Percentiles rank a stretch among this genome's conserved stretches.
Evolutionary conservation across 2,797 vertebrate species (phyloP).

Genomic region (Discoglossus pictus): DNA sequence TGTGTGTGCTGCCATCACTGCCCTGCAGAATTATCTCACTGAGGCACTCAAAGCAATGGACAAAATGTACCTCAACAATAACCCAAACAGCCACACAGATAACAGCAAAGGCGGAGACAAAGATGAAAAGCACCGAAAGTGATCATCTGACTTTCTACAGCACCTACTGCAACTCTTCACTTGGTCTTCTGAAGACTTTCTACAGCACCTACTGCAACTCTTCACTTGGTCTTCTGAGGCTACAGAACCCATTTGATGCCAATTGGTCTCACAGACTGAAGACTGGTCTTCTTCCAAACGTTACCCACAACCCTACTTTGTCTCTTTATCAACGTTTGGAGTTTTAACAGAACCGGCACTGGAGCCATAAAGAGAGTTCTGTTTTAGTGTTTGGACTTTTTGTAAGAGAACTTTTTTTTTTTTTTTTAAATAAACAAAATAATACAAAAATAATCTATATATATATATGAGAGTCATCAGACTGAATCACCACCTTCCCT

Average conservation of each 20-base stretch:
- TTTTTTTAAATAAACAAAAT: conserved; percentile 53
- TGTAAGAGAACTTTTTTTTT: conserved; percentile 58
- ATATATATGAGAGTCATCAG: conserved; percentile 69
- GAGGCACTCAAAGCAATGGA: conserved; percentile 99
- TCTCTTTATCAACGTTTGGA: conserved; percentile 59
- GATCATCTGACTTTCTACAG: conserved; percentile 72
- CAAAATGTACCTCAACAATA: conserved; percentile 99
- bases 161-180: conserved; percentile 38
- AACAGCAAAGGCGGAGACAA: conserved; percentile 96
- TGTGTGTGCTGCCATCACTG: conserved; percentile 93
- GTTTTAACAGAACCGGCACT: conserved; percentile 70
- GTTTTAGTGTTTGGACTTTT: conserved; percentile 70
- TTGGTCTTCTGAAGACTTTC: conserved; percentile 62
- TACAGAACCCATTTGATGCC: conserved; percentile 61
- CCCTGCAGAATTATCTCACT: conserved; percentile 99
- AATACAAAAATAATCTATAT: conserved; percentile 56
- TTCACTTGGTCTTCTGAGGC: conserved; percentile 56
- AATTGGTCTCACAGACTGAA: conserved; percentile 72
- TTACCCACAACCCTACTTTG: conserved; percentile 44
- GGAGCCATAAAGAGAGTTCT: conserved; percentile 76
- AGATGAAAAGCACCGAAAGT: conserved; percentile 99
- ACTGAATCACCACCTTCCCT: conserved; percentile 87
- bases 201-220: no score
- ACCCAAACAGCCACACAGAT: conserved; percentile 97
- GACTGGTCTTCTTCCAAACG: conserved; percentile 58